Percentiles rank a stretch among this genome's conserved stretches.
Evolutionary conservation across 2,113 vertebrate genomes (phyloP).

Genomic region (Urocolius indicus): DNA sequence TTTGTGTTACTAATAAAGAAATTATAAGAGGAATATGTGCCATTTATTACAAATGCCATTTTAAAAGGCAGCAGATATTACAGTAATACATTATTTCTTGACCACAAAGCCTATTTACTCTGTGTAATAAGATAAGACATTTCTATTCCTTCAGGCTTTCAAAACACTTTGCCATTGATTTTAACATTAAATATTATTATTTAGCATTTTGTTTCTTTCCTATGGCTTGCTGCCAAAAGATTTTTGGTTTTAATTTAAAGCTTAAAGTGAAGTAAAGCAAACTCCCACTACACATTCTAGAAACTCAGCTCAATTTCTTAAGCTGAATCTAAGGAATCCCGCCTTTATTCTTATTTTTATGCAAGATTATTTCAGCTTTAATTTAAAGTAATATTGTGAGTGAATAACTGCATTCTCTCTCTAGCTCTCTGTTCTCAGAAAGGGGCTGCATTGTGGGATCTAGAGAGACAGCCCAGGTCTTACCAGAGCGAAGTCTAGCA

Average conservation of each 20-base stretch:
- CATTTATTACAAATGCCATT: constrained; percentile 39
- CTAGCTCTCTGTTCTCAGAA: neutral
- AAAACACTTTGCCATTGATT: constrained; percentile 61
- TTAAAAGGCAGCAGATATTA: constrained; percentile 53
- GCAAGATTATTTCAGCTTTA: neutral
- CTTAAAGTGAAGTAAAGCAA: constrained; percentile 23
- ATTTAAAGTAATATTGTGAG: neutral
- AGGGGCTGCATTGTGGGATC: accelerated
- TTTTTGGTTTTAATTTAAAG: constrained; percentile 64
- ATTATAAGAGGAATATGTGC: constrained; percentile 25
- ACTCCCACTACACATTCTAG: neutral
- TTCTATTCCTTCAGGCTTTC: constrained; percentile 55
- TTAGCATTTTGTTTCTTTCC: constrained; percentile 60
- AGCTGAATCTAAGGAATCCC: neutral
- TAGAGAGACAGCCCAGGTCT: neutral
- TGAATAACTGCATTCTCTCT: neutral
- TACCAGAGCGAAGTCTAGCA: neutral
- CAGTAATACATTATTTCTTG: constrained; percentile 32
- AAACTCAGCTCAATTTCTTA: neutral
- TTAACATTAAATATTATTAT: constrained; percentile 70
- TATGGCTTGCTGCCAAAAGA: constrained; percentile 42
- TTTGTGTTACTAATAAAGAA: constrained; percentile 54
- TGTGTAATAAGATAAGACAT: constrained; percentile 40
- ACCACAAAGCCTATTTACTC: constrained; percentile 12
- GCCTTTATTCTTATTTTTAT: neutral